Conservation (phyloP, 2,888 invertebrate species). For the Plebejus argus region DNA sequence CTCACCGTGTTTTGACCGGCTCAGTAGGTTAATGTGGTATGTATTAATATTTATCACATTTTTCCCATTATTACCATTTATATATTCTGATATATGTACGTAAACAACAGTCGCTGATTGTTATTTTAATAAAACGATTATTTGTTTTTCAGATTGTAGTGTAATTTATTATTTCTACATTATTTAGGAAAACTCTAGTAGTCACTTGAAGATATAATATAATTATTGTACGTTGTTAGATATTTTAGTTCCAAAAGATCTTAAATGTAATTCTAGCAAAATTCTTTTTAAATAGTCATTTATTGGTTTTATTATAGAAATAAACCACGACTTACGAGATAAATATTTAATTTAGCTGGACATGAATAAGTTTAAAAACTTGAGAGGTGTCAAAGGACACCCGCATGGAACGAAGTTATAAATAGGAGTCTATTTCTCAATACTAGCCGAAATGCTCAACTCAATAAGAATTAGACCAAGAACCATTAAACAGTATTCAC, state of each 20-base stretch:
- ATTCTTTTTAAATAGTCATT: no score
- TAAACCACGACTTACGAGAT: no score
- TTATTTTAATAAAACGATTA: background rate
- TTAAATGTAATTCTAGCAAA: no score
- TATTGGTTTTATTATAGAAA: no score
- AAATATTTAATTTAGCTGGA: no score
- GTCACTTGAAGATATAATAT: background rate
- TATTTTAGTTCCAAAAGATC: no score
- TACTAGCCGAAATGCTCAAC: background rate
- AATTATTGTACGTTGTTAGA: background rate
- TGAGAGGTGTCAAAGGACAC: no score
- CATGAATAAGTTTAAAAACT: no score
- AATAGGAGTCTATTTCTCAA: no score
- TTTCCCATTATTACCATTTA: background rate
- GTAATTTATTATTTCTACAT: background rate
- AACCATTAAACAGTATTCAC: conserved; percentile 38
- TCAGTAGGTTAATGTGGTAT: conserved; percentile 13
- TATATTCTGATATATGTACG: background rate
- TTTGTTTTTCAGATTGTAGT: background rate
- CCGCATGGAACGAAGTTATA: no score
- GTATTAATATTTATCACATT: conserved; percentile 4
- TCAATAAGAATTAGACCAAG: conserved; percentile 27
- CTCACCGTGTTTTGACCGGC: background rate
- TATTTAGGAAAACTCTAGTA: background rate
- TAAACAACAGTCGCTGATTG: background rate